Conservation (phyloP, 2,888 invertebrate species). For the Lomographa bimaculata region DNA sequence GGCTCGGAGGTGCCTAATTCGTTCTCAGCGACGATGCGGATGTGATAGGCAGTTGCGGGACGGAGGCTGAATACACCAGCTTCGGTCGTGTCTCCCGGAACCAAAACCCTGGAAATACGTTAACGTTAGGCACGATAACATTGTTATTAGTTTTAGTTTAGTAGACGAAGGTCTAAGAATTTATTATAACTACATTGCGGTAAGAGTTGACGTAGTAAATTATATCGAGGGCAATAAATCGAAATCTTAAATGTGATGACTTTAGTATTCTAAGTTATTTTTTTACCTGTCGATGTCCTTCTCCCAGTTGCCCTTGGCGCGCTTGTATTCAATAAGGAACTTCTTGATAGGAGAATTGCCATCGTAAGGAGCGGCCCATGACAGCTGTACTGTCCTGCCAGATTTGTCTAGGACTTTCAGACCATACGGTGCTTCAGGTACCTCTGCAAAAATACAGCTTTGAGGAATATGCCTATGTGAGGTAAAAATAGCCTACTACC, state of each 20-base stretch:
- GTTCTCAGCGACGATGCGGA: conserved; percentile 96
- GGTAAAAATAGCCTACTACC: too few relatives aligned
- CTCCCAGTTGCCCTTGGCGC: conserved; percentile 88
- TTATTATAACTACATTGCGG: too few relatives aligned
- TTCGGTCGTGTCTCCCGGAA: conserved; percentile 94
- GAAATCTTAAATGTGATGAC: too few relatives aligned
- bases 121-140: too few relatives aligned
- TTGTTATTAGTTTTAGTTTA: too few relatives aligned
- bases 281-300: conserved; percentile 89
- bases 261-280: too few relatives aligned
- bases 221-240: too few relatives aligned
- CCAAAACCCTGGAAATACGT: conserved; percentile 86
- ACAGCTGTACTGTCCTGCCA: conserved; percentile 94
- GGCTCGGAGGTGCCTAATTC: conserved; percentile 96
- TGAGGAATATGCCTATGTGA: too few relatives aligned
- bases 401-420: conserved; percentile 95
- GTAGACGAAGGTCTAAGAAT: too few relatives aligned
- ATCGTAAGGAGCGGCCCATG: conserved; percentile 96
- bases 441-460: conserved; percentile 81
- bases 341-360: conserved; percentile 95
- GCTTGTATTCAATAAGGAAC: conserved; percentile 96
- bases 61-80: conserved; percentile 94
- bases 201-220: too few relatives aligned
- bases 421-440: conserved; percentile 94
- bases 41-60: conserved; percentile 96